These are phyloP conservation scores for Meta bourneti DNA, from an alignment of 2,888 invertebrate species.

Conservation along the genomic window DNA sequence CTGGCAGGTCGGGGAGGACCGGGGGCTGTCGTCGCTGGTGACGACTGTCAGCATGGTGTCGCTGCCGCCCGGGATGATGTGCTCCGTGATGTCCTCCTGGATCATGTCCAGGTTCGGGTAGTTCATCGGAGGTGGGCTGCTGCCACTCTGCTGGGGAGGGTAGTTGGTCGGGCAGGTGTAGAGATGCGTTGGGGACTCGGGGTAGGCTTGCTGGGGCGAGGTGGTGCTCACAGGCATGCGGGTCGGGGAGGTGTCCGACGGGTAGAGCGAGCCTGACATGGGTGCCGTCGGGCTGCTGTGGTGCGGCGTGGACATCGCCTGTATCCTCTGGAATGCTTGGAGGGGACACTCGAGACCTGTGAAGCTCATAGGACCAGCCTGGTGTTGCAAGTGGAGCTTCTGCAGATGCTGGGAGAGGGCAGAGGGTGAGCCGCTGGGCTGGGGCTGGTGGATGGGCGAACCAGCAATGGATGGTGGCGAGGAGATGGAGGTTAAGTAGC, in stretches of 20 bases:
- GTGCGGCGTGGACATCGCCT: slow-evolving; percentile 75
- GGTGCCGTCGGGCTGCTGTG: slow-evolving; percentile 73
- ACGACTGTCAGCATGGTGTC: slow-evolving; percentile 63
- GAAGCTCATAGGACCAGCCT: slow-evolving; percentile 76
- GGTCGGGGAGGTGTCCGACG: slow-evolving; percentile 71
- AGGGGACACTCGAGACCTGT: slow-evolving; percentile 79
- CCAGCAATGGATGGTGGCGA: slow-evolving; percentile 82
- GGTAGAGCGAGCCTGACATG: slow-evolving; percentile 56
- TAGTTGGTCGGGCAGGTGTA: slow-evolving; percentile 63
- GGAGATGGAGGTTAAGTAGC: slow-evolving; percentile 77
- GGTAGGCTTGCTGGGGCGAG: slow-evolving; percentile 73
- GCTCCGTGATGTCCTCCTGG: slow-evolving; percentile 79
- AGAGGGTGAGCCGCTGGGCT: slow-evolving; percentile 81
- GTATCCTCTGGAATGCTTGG: slow-evolving; percentile 78
- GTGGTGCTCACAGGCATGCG: slow-evolving; percentile 73
- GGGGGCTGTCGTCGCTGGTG: slow-evolving; percentile 47
- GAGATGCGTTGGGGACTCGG: slow-evolving; percentile 77
- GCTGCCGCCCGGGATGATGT: slow-evolving; percentile 56
- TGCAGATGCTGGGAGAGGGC: slow-evolving; percentile 82
- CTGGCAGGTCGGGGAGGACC: slow-evolving; percentile 77
- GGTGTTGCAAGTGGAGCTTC: slow-evolving; percentile 81
- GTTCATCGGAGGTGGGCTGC: slow-evolving; percentile 80
- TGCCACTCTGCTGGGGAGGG: slow-evolving; percentile 79
- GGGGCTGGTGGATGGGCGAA: slow-evolving; percentile 85
- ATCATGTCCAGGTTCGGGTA: slow-evolving; percentile 81